Base-by-base conservation (phyloP, 2,113 vertebrate species). In the Grammomys dolichurus region DNA sequence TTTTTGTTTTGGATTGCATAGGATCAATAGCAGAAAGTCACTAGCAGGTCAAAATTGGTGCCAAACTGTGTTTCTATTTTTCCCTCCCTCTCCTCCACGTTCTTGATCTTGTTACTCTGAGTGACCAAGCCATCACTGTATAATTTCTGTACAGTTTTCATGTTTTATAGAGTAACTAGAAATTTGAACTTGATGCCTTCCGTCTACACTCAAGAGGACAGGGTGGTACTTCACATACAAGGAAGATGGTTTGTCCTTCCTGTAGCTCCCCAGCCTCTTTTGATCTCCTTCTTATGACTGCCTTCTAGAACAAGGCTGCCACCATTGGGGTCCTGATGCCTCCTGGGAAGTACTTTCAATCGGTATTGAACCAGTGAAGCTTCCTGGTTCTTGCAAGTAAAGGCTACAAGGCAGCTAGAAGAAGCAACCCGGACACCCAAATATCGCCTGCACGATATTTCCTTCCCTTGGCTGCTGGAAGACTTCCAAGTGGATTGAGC, bases 341-440 rank as follows among this genome's bases (percentile, higher is more conserved):
- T 96, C 84, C 95, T 87, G 63, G 19, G 6, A 36, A 46, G 76
- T 76, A 63, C 46, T 93, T 96, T 94, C 86, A 92, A 80, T 5
- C 28, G 43, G 33, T 43, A 58, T 87, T 93, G 84, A 97, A 40
- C 40, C 40, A 40, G 40, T 40, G 40, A 40, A 40, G 40, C 40
- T 40, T 40, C 40, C 40, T 40, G 40, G 40, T 40, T 40, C 40
- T 40, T 40, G 40, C 40, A 40, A 40, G 40, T 40, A 40, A 40
- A 40, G 40, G 40, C 40, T 40, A 40, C 40, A 40, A 40, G 40
- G 40, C 40, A 40, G 40, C 40, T 40, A 40, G 40, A 40, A 40
- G 40, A 40, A 40, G 40, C 40, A 40, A 40, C 2, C 40, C 40
- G 40, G 40, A 40, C 40, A 40, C 40, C 40, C 40, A 40, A 40